Conservation (phyloP, 2,113 vertebrate species). For the Xiphophorus maculatus region DNA sequence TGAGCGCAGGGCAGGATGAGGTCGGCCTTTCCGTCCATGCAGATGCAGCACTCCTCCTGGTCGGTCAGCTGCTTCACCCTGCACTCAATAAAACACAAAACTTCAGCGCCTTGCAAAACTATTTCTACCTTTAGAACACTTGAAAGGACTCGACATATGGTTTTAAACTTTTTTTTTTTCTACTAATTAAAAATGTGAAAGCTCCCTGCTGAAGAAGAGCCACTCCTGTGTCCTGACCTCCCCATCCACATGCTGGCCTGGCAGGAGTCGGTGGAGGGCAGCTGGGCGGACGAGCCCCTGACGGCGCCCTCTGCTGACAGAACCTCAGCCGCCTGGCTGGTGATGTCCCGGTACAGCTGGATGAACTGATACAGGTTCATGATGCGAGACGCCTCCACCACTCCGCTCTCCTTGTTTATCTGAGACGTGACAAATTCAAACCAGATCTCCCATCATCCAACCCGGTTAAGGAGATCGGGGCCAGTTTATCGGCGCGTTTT, state of each 20-base stretch:
- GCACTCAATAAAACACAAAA: conserved; percentile 16
- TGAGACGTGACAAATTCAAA: conserved; percentile 49
- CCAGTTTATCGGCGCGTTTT: too few species aligned
- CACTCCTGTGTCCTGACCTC: conserved; percentile 78
- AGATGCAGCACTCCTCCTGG: conserved; percentile 98
- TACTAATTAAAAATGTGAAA: too few species aligned
- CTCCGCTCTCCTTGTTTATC: conserved; percentile 94
- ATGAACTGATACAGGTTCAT: conserved; percentile 99
- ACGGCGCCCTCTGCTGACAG: conserved; percentile 78
- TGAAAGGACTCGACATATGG: too few species aligned
- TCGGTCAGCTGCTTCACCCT: conserved; percentile 97
- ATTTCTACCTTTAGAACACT: too few species aligned
- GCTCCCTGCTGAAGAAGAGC: too few species aligned
- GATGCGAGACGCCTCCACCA: conserved; percentile 92
- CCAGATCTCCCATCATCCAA: too few species aligned
- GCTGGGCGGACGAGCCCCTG: conserved; percentile 79
- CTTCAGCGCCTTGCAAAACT: too few species aligned
- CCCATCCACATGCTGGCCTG: conserved; percentile 99
- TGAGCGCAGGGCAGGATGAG: conserved; percentile 95
- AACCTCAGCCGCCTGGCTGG: conserved; percentile 90
- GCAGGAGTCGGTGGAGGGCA: conserved; percentile 85
- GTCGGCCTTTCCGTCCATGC: conserved; percentile 95
- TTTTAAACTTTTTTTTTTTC: too few species aligned
- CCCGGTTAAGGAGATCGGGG: too few species aligned
- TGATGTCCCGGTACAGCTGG: conserved; percentile 96